phyloP scores from a whole-genome alignment of 2,888 invertebrate genomes.

The Chloroclysta siterata region DNA sequence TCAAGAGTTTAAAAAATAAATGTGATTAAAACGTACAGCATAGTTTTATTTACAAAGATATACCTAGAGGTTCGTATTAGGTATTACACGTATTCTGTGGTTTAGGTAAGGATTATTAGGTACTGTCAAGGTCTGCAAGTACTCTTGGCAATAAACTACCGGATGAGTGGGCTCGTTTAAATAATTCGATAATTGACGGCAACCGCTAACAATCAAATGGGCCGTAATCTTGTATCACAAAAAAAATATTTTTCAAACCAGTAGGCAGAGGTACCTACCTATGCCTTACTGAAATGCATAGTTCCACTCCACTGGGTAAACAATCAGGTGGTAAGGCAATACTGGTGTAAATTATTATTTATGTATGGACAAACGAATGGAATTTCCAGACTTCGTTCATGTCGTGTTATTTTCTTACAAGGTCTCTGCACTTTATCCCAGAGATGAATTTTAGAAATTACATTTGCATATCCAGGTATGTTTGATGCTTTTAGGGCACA shows the following conservation, averaged over 20 bases:
- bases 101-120: not conserved
- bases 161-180: conserved; percentile 25
- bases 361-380: not conserved
- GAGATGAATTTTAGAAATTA: too few species aligned
- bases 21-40: not conserved
- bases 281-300: conserved; percentile 9
- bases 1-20: not conserved
- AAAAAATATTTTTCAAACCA: not conserved
- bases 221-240: not conserved
- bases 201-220: not conserved
- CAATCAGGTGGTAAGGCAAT: conserved; percentile 11
- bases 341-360: not conserved
- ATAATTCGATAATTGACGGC: conserved; percentile 8
- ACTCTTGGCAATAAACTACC: conserved; percentile 41
- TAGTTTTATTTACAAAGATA: not conserved
- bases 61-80: not conserved
- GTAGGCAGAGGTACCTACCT: not conserved
- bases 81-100: not conserved
- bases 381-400: too few species aligned
- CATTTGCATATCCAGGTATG: too few species aligned
- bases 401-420: too few species aligned
- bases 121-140: conserved; percentile 8
- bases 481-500: too few species aligned
- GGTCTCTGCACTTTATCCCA: too few species aligned
- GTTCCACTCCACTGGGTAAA: conserved; percentile 32